These are phyloP conservation scores for Pseudeuparius sepicola DNA, from an alignment of 2,888 invertebrate genomes.

Conservation along the genomic window DNA sequence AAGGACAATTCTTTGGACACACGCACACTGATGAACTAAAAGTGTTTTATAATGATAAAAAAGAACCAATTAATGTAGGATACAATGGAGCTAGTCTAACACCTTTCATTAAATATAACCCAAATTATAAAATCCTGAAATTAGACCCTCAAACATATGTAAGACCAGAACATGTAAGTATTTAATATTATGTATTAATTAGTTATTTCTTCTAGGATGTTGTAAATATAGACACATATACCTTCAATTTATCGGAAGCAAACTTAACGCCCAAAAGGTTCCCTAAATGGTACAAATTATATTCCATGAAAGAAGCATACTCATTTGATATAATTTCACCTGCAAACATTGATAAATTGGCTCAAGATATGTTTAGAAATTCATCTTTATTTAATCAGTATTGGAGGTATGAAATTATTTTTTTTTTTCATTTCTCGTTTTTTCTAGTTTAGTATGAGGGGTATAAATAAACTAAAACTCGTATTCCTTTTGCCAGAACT, in stretches of 20 bases:
- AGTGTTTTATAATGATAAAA: constrained; percentile 52
- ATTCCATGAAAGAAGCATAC: constrained; percentile 62
- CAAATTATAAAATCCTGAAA: constrained; percentile 42
- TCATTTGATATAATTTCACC: constrained; percentile 51
- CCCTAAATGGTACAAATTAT: constrained; percentile 66
- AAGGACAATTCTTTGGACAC: constrained; percentile 77
- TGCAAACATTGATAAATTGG: constrained; percentile 50
- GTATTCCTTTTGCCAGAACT: too few relatives aligned
- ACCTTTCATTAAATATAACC: constrained; percentile 54
- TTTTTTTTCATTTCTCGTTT: too few relatives aligned
- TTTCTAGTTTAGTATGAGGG: too few relatives aligned
- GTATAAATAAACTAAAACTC: too few relatives aligned
- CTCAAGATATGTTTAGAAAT: constrained; percentile 47
- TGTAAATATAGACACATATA: constrained; percentile 58
- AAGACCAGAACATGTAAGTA: constrained; percentile 19
- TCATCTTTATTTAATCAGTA: constrained; percentile 39
- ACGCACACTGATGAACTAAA: constrained; percentile 69
- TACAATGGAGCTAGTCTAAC: constrained; percentile 52
- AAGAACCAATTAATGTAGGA: constrained; percentile 54
- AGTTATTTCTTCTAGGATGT: constrained; percentile 48
- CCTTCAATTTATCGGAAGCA: constrained; percentile 65
- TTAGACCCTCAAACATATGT: constrained; percentile 31
- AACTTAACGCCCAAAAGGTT: constrained; percentile 45
- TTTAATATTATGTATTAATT: too few relatives aligned
- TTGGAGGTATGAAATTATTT: constrained; percentile 32